phyloP scores from a whole-genome alignment of 1,140 invertebrate species.

The Rhyzopertha dominica region DNA sequence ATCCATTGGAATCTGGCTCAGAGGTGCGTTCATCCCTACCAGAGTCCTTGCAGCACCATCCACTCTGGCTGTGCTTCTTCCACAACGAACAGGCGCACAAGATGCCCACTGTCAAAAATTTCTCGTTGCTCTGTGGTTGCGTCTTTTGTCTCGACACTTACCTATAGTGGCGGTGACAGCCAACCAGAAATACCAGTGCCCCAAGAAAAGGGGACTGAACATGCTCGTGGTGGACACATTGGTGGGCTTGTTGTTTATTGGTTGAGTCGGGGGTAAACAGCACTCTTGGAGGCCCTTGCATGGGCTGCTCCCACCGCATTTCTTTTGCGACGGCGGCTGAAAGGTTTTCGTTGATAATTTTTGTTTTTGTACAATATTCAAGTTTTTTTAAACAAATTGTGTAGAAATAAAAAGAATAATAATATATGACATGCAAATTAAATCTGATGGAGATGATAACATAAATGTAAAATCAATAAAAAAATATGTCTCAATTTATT shows the following conservation, averaged over 20 bases:
- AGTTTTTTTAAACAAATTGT: too few species aligned
- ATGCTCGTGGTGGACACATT: slow-evolving; percentile 47
- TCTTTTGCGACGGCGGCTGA: slow-evolving; percentile 32
- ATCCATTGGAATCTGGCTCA: slow-evolving; percentile 66
- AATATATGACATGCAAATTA: too few species aligned
- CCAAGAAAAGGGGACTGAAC: slow-evolving; percentile 50
- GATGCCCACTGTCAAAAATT: too few species aligned
- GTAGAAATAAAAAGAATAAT: too few species aligned
- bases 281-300: slow-evolving; percentile 66
- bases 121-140: too few species aligned
- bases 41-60: slow-evolving; percentile 45
- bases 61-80: slow-evolving; percentile 50
- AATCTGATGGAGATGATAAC: too few species aligned
- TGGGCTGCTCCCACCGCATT: slow-evolving; percentile 54
- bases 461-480: too few species aligned
- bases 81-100: slow-evolving; percentile 64
- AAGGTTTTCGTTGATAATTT: slow-evolving; percentile 6
- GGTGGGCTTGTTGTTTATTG: slow-evolving; percentile 46
- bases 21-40: slow-evolving; percentile 50
- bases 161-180: slow-evolving; percentile 55
- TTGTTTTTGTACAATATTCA: too few species aligned
- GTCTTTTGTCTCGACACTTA: too few species aligned
- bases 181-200: slow-evolving; percentile 56
- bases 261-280: slow-evolving; percentile 55
- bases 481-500: too few species aligned